Conservation (phyloP, 1,140 invertebrate genomes). For the Tenebrio molitor region DNA sequence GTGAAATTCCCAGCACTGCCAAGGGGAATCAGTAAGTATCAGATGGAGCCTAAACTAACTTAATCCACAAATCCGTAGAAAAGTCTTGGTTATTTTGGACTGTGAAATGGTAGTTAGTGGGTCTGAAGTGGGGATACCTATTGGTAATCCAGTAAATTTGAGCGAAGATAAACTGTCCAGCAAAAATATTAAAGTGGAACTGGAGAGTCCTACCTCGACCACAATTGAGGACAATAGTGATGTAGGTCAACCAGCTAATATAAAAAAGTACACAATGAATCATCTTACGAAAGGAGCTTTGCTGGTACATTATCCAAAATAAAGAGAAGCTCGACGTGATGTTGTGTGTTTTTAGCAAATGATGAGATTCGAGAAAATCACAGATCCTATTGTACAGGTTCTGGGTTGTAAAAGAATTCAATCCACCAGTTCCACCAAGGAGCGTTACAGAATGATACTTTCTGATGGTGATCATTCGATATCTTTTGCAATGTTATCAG, state of each 20-base stretch:
- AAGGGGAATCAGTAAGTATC: background rate
- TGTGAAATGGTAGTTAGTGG: too few relatives aligned
- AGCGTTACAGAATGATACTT: slow-evolving; percentile 85
- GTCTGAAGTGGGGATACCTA: too few relatives aligned
- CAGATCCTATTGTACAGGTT: slow-evolving; percentile 81
- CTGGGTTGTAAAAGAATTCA: slow-evolving; percentile 76
- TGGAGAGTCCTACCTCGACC: background rate
- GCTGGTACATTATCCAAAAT: too few relatives aligned
- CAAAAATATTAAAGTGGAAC: slow-evolving; percentile 72
- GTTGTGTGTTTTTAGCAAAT: slow-evolving; percentile 75
- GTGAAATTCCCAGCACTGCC: slow-evolving; percentile 75
- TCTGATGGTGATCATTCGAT: slow-evolving; percentile 89
- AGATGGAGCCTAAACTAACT: too few relatives aligned
- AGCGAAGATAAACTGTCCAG: too few relatives aligned
- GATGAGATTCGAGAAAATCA: slow-evolving; percentile 75
- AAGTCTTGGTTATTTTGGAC: too few relatives aligned
- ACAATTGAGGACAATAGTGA: slow-evolving; percentile 30
- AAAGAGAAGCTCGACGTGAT: too few relatives aligned
- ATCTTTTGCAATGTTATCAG: slow-evolving; percentile 92
- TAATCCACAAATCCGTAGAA: too few relatives aligned
- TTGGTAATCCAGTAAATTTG: too few relatives aligned
- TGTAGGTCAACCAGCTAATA: slow-evolving; percentile 5
- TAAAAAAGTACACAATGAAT: too few relatives aligned
- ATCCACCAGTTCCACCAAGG: slow-evolving; percentile 72
- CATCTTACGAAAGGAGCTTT: too few relatives aligned